These are phyloP conservation scores for Trachelus troglodyta DNA, from an alignment of 2,888 invertebrate species.

Conservation along the genomic window DNA sequence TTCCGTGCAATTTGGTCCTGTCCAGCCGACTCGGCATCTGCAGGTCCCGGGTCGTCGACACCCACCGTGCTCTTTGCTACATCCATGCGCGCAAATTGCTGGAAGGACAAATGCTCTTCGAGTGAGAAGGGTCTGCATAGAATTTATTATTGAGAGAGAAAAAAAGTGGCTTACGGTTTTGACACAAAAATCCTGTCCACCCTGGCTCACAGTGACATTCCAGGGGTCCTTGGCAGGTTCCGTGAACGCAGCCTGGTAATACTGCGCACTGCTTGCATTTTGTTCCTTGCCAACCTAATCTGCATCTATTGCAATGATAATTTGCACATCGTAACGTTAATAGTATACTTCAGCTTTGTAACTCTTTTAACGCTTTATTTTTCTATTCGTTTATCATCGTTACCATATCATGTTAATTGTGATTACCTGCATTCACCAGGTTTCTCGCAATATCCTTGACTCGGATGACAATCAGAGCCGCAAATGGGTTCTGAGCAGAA, in stretches of 20 bases:
- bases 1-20: conserved; percentile 77
- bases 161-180: conserved; percentile 77
- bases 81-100: conserved; percentile 88
- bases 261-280: conserved; percentile 89
- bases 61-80: conserved; percentile 85
- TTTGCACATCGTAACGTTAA: not conserved
- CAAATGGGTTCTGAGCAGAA: conserved; percentile 92
- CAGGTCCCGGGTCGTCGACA: conserved; percentile 85
- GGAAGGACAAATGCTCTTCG: conserved; percentile 24
- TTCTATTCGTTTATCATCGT: not conserved
- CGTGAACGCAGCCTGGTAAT: conserved; percentile 91
- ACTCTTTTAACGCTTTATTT: not conserved
- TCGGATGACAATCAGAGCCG: conserved; percentile 84
- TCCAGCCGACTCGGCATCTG: conserved; percentile 92
- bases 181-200: conserved; percentile 90
- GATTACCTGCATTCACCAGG: conserved; percentile 84
- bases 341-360: not conserved
- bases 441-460: conserved; percentile 86
- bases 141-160: not conserved
- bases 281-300: conserved; percentile 90
- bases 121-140: not conserved
- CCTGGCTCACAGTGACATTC: conserved; percentile 92
- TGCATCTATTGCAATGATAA: conserved; percentile 71
- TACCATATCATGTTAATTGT: not conserved
- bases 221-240: conserved; percentile 88